phyloP scores from a whole-genome alignment of 2,113 vertebrate genomes.

The Gnathonemus echidnorhynchus region DNA sequence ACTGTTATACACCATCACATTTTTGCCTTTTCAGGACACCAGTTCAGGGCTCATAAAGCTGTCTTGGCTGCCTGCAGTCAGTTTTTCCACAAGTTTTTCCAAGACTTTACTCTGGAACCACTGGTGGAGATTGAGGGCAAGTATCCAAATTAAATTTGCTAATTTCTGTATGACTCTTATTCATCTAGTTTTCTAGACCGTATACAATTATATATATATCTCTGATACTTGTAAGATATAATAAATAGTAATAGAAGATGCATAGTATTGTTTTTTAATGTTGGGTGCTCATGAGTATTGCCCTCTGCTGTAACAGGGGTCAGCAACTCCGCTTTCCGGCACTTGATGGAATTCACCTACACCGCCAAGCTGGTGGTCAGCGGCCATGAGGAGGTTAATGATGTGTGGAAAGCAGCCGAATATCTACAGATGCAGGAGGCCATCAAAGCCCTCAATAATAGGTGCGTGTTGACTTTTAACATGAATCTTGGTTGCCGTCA shows the following conservation, averaged over 20 bases:
- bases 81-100: slow-evolving; percentile 96
- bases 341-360: slow-evolving; percentile 96
- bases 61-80: slow-evolving; percentile 96
- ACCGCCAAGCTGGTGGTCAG: slow-evolving; percentile 83
- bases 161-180: not conserved
- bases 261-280: not conserved
- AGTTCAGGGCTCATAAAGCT: slow-evolving; percentile 97
- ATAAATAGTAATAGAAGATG: not conserved
- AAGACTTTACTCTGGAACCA: slow-evolving; percentile 93
- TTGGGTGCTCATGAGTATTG: not conserved
- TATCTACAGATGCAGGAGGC: slow-evolving; percentile 98
- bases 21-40: slow-evolving; percentile 68
- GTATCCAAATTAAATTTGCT: not conserved
- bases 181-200: not conserved
- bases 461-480: slow-evolving; percentile 38
- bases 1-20: not conserved
- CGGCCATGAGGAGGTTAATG: slow-evolving; percentile 82
- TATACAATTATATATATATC: not conserved
- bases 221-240: not conserved
- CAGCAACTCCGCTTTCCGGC: slow-evolving; percentile 88
- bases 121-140: slow-evolving; percentile 97
- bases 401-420: slow-evolving; percentile 96
- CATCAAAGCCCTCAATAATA: slow-evolving; percentile 87
- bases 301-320: slow-evolving; percentile 66
- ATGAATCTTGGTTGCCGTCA: no score